Percentiles rank a stretch among this genome's conserved stretches.
phyloP scores from a whole-genome alignment of 2,888 invertebrate genomes.

The Drosophila greeni region DNA sequence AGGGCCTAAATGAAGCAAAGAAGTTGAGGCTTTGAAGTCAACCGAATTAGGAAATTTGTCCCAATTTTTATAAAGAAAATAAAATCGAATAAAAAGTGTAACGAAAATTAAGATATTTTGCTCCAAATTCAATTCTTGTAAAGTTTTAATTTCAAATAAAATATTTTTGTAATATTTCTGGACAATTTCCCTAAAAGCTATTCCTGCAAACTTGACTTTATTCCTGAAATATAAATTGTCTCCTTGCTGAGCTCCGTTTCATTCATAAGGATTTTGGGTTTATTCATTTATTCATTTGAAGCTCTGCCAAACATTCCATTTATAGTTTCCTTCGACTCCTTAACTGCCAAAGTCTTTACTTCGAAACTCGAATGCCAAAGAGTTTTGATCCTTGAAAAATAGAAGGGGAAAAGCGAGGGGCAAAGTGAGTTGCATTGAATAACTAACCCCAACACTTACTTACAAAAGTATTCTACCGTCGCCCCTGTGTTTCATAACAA shows the following conservation, averaged over 20 bases:
- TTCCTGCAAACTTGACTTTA: not conserved
- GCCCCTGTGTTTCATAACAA: slow-evolving; percentile 41
- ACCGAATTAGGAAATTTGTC: not conserved
- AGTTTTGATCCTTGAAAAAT: slow-evolving; percentile 36
- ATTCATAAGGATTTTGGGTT: slow-evolving; percentile 19
- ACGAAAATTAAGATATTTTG: not conserved
- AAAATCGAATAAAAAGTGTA: not conserved
- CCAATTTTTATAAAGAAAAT: not conserved
- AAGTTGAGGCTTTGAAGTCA: slow-evolving; percentile 3
- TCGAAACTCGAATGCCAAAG: slow-evolving; percentile 32
- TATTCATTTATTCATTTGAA: slow-evolving; percentile 66
- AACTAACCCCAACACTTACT: slow-evolving; percentile 39
- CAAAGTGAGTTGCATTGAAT: slow-evolving; percentile 10
- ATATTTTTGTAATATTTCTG: not conserved
- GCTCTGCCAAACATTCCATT: slow-evolving; percentile 43
- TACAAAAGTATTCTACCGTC: slow-evolving; percentile 36
- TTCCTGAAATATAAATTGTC: not conserved
- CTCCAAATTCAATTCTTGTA: not conserved
- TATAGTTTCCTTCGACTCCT: slow-evolving; percentile 29
- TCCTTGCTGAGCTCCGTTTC: slow-evolving; percentile 2
- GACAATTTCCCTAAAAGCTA: not conserved
- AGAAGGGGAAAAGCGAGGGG: not conserved
- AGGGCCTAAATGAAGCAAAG: slow-evolving; percentile 5
- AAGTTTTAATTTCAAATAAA: not conserved
- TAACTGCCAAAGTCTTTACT: slow-evolving; percentile 38